phyloP scores from a whole-genome alignment of 30 jellyfish, hydroid and myxozoan species.

The Pelagia noctiluca region DNA sequence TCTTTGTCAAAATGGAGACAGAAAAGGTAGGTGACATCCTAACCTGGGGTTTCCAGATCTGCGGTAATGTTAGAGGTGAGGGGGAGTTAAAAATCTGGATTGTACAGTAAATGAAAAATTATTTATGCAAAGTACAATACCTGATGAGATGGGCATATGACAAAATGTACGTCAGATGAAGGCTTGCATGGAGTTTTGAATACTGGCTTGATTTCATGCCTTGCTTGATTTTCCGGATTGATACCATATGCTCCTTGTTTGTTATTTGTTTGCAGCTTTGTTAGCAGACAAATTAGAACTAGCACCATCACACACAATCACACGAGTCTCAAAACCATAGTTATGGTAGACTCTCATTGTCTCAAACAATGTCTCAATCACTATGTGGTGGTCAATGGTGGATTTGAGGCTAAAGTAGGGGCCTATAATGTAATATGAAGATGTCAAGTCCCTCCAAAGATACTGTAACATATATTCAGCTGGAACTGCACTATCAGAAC shows the following conservation, averaged over 20 bases:
- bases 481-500: constrained; percentile 30
- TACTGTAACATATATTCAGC: constrained; percentile 35
- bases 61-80: no score
- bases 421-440: not conserved
- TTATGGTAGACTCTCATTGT: not conserved
- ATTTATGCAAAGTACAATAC: no score
- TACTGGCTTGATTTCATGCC: not conserved
- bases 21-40: no score
- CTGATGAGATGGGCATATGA: not conserved
- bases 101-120: no score
- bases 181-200: not conserved
- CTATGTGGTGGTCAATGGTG: not conserved
- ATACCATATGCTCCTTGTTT: not conserved
- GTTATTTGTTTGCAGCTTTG: not conserved
- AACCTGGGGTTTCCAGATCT: no score
- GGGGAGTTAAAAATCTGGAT: no score
- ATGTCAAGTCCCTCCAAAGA: constrained; percentile 49
- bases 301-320: no score
- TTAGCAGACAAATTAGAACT: no score
- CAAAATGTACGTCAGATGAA: not conserved
- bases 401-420: not conserved
- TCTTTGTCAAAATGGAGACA: no score
- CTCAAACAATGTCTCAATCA: not conserved
- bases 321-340: not conserved
- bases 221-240: not conserved